phyloP scores from a whole-genome alignment of 2,888 invertebrate genomes.

The Lissocephala sabroskyi region DNA sequence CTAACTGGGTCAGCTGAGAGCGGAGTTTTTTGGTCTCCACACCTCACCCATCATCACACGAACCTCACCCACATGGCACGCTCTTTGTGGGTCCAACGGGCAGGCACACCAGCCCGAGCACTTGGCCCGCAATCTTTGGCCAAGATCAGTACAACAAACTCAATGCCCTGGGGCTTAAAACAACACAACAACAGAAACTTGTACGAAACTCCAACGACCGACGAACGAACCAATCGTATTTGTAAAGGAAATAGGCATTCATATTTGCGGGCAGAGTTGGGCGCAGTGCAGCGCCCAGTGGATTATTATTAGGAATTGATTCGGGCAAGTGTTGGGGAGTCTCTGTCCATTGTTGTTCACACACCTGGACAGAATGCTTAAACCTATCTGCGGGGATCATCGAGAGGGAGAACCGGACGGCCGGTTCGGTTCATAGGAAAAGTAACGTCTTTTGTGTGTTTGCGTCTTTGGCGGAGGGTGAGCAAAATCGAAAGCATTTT shows the following conservation, averaged over 20 bases:
- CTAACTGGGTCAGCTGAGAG: conserved; percentile 1
- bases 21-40: not conserved
- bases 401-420: not conserved
- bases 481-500: conserved; percentile 51
- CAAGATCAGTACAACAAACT: conserved; percentile 15
- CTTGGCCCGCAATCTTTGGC: conserved; percentile 21
- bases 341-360: conserved; percentile 22
- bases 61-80: no score
- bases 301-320: conserved; percentile 45
- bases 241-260: conserved; percentile 6
- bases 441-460: conserved; percentile 57
- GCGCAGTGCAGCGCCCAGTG: not conserved
- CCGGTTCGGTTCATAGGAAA: no score
- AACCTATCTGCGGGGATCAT: no score
- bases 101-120: not conserved
- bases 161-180: no score
- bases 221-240: conserved; percentile 4
- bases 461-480: no score
- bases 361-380: not conserved
- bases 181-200: no score
- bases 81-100: no score
- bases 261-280: not conserved
- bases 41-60: not conserved
- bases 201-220: no score
- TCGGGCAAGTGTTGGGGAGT: conserved; percentile 39